Conservation (phyloP, 2,888 invertebrate species). For the Philereme transversata region DNA sequence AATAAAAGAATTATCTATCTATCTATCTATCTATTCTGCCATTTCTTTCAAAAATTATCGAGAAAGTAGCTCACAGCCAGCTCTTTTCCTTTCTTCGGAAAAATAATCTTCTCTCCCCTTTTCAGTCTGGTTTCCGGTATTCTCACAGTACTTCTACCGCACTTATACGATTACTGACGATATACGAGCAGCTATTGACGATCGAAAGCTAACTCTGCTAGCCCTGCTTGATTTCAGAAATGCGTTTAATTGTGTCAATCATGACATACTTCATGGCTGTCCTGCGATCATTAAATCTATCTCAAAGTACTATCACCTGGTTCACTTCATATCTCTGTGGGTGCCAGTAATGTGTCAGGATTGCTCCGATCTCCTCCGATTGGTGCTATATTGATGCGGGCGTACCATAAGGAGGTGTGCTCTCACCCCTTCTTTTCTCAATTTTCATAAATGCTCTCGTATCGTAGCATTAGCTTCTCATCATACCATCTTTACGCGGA, state of each 20-base stretch:
- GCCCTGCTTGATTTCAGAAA: neutral
- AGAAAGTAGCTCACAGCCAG: neutral
- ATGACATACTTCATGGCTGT: constrained; percentile 3
- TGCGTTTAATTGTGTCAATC: neutral
- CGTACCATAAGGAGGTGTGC: too few species aligned
- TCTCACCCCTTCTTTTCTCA: too few species aligned
- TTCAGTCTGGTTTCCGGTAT: constrained; percentile 1
- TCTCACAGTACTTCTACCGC: constrained; percentile 4
- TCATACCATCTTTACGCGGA: too few species aligned
- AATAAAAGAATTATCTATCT: too few species aligned
- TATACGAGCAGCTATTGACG: constrained; percentile 1
- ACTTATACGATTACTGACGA: constrained; percentile 1
- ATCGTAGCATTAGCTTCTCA: neutral
- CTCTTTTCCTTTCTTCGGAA: neutral
- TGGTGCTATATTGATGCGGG: too few species aligned
- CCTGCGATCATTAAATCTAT: neutral
- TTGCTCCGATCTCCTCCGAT: neutral
- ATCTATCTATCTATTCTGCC: too few species aligned
- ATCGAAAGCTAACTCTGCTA: neutral
- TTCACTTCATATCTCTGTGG: too few species aligned
- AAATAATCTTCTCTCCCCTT: constrained; percentile 2
- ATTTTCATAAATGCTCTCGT: too few species aligned
- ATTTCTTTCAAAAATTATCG: neutral
- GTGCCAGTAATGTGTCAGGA: too few species aligned
- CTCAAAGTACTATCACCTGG: neutral